phyloP scores from a whole-genome alignment of 2,888 invertebrate genomes.

The Coelinius sp. region DNA sequence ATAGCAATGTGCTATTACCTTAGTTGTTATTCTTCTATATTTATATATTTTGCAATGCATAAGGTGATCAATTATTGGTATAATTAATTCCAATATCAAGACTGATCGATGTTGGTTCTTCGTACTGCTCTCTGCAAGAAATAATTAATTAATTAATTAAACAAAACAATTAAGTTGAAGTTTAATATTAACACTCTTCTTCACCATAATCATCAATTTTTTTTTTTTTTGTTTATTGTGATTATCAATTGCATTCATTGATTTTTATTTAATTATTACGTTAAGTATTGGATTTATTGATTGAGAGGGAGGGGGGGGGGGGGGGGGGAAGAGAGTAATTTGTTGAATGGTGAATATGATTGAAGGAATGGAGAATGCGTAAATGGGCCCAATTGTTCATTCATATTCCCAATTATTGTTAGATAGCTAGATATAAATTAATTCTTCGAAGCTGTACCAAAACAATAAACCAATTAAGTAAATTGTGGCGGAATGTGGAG shows the following conservation, averaged over 20 bases:
- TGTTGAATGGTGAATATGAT: constrained; percentile 1
- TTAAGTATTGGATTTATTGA: not conserved
- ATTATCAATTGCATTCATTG: too few species aligned
- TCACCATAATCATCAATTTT: too few species aligned
- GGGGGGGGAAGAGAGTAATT: not conserved
- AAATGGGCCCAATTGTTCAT: constrained; percentile 18
- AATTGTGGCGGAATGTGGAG: constrained; percentile 3
- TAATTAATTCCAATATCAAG: constrained; percentile 65
- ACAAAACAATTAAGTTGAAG: too few species aligned
- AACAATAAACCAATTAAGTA: constrained; percentile 25
- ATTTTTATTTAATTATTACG: too few species aligned
- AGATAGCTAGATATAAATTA: constrained; percentile 26
- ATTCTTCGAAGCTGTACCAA: constrained; percentile 34
- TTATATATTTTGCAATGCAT: constrained; percentile 67
- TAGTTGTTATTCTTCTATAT: constrained; percentile 67
- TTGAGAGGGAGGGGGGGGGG: not conserved
- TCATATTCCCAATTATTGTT: constrained; percentile 7
- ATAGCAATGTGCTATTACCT: constrained; percentile 48
- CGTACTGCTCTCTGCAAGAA: constrained; percentile 56
- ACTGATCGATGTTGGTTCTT: constrained; percentile 71
- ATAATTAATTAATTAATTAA: not conserved
- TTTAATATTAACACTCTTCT: too few species aligned
- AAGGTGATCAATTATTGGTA: constrained; percentile 66
- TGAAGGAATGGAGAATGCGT: constrained; percentile 2
- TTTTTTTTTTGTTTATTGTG: too few species aligned